phyloP scores from a whole-genome alignment of 1,140 invertebrate species.

The Sitodiplosis mosellana region DNA sequence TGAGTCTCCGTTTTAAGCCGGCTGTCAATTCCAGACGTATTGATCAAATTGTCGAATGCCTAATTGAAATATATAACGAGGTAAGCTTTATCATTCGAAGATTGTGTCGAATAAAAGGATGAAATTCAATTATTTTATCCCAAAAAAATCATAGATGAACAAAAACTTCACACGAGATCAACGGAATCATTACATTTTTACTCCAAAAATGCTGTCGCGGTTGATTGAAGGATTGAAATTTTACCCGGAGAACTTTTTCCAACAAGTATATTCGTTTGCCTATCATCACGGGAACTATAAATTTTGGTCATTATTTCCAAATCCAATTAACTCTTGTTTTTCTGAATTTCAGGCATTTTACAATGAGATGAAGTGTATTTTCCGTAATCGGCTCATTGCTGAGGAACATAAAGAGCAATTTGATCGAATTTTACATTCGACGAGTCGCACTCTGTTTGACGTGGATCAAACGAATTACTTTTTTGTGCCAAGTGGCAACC shows the following conservation, averaged over 20 bases:
- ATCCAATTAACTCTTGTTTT: too few species aligned
- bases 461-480: constrained; percentile 13
- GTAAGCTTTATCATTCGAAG: constrained; percentile 9
- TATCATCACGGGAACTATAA: too few species aligned
- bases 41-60: constrained; percentile 14
- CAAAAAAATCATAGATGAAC: constrained; percentile 6
- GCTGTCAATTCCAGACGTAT: constrained; percentile 10
- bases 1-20: constrained; percentile 13
- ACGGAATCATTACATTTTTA: constrained; percentile 20
- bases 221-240: constrained; percentile 14
- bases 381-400: constrained; percentile 54
- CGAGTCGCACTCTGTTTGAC: constrained; percentile 29
- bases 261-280: constrained; percentile 18
- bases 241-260: constrained; percentile 18
- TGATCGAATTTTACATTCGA: constrained; percentile 38
- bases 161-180: constrained; percentile 7
- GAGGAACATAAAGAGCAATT: constrained; percentile 47
- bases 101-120: too few species aligned
- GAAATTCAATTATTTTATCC: neutral
- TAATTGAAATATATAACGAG: constrained; percentile 21
- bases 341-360: constrained; percentile 41
- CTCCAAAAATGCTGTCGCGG: constrained; percentile 22
- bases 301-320: too few species aligned
- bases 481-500: constrained; percentile 15
- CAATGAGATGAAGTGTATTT: constrained; percentile 59